Evolutionary conservation across 2,888 invertebrate species (phyloP), one percentile per base, ranked within the genome.

Genomic region (Laspeyria flexula): DNA sequence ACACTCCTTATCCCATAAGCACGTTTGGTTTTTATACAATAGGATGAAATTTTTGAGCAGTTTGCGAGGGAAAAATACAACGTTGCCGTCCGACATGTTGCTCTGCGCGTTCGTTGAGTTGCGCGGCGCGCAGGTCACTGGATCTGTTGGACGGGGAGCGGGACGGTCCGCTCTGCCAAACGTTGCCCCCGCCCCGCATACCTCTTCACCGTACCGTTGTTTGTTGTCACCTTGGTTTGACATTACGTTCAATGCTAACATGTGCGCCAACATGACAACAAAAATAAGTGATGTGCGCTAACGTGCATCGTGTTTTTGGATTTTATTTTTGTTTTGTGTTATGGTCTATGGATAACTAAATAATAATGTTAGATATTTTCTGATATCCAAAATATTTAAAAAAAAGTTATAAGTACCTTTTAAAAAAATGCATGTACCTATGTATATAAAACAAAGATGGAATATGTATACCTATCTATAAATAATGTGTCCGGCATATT

Each of bases 101-200:
- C 65, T 60, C 47, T 55, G 43, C 49, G 49, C 80, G 83, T 79
- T 73, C 71, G 80, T 2, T 78, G 64, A 81, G 81, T 82, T 65
- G 83, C 79, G 85, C 83, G 86, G 65, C 82, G 84, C 81, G 82
- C 86, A 75, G 75, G 78, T 81, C 76, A 86, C 87, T 86, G 82
- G 71, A 61, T 75, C 58, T 72, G 65, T 49, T 54, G 48, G 11
- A 55, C 46, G 49, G 51, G 43, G 56, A 25, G 25, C 25, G 25
- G 25, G 25, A 7, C 25, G 9, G 9, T 3, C 4, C 25, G 25
- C 9, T 7, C 4, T 3, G 25, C 25, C 2, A 3, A 5, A 21
- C 21, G 21, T 21, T 21, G 5, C 9, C 7, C 34, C 18, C 18
- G n/a, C 34, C 18, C 34, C 34, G 34, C 34, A 15, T 31, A 9